Base-by-base conservation (phyloP, 2,113 vertebrate species). In the Macheiramphus alcinus region DNA sequence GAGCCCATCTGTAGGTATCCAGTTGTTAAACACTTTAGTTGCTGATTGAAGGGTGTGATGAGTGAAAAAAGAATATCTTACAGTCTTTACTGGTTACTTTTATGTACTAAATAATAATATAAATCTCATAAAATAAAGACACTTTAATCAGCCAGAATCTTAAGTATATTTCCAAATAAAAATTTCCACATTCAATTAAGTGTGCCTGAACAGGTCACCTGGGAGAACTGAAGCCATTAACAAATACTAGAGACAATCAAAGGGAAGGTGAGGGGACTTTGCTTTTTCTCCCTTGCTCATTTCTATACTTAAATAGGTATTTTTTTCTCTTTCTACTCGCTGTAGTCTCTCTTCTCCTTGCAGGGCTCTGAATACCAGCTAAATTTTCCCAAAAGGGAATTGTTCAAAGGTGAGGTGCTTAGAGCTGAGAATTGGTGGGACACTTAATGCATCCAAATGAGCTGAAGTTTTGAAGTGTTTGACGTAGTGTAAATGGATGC, bases 301-400 rank as follows among this genome's bases (percentile, higher is more conserved):
- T 86, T 94, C 85, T 89, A 13, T 73, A 48, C 74, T 83, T 89
- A 85, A 96, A 95, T 93, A 80, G 73, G 43, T 50, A 62, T 93
- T 92, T 88, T 88, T 42, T 40, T 89, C 80, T 82, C 72, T 85
- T 71, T 80, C 38, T 75, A 7, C 72, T 92, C 22, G 42, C 43
- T 74, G 53, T 26, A 58, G 52, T 55, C 36, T 85, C 68, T 70
- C 45, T 82, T 68, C 66, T 93, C 56, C 62, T 55, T 40, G 16
- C 3, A 4, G 42, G 86, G 22, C 61, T 87, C 66, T 38, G 48
- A 95, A 55, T 31, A 36, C 50, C 76, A 74, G n/a, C 59, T 73
- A 74, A 72, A 53, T 74, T 93, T 91, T 88, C 83, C 93, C 73
- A 11, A 36, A 81, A 38, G 90, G 55, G 80, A 87, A 17, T 75